Evolutionary conservation across 2,888 invertebrate species (phyloP).

Genomic region (Drosophila melanocephala): DNA sequence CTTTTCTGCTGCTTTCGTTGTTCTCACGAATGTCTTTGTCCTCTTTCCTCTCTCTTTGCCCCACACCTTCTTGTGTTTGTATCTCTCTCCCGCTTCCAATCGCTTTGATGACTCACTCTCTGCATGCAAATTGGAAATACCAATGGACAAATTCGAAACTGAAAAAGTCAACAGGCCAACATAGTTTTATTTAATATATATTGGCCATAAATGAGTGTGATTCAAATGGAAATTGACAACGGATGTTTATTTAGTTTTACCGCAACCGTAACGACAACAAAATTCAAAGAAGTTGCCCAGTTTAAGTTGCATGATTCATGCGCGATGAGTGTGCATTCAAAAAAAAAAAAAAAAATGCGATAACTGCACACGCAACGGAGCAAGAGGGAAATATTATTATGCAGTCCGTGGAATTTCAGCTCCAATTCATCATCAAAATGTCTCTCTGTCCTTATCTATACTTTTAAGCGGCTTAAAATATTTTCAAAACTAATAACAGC

Average conservation of each 20-base stretch:
- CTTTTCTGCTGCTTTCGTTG: constrained; percentile 6
- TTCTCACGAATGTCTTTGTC: constrained; percentile 25
- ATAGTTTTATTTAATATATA: constrained; percentile 1
- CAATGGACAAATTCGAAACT: constrained; percentile 25
- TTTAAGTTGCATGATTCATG: constrained; percentile 46
- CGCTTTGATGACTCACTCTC: constrained; percentile 36
- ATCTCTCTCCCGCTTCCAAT: not conserved
- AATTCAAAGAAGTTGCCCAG: constrained; percentile 66
- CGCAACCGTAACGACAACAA: constrained; percentile 36
- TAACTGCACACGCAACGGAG: constrained; percentile 37
- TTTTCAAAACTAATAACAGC: constrained; percentile 7
- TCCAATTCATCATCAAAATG: constrained; percentile 11
- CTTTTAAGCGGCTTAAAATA: constrained; percentile 52
- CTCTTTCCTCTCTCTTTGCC: constrained; percentile 6
- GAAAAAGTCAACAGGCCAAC: constrained; percentile 37
- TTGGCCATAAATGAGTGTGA: constrained; percentile 38
- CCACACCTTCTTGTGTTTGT: not conserved
- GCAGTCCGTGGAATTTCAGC: constrained; percentile 10
- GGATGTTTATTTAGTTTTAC: constrained; percentile 71
- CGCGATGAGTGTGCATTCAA: constrained; percentile 45
- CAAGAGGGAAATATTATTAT: constrained; percentile 1
- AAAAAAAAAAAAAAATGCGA: constrained; percentile 13
- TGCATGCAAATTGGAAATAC: constrained; percentile 51
- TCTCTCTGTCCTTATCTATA: constrained; percentile 2
- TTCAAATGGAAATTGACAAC: constrained; percentile 35